These are phyloP conservation scores for Vesta saturnalis DNA, from an alignment of 2,888 invertebrate genomes.

Conservation along the genomic window DNA sequence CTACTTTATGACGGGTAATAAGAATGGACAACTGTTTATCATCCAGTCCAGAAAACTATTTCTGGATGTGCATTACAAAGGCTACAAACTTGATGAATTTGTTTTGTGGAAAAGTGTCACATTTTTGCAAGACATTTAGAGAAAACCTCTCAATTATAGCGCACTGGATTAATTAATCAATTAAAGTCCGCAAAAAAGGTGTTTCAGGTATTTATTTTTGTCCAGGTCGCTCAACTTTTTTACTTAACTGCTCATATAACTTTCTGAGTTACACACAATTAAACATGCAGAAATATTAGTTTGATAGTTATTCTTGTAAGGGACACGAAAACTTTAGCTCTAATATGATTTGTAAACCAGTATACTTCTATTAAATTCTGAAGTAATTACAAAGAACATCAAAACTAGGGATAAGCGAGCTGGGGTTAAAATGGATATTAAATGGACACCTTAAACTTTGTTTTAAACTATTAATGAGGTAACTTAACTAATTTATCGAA, in stretches of 20 bases:
- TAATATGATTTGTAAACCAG: constrained; percentile 2
- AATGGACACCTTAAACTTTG: constrained; percentile 13
- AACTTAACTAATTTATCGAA: constrained; percentile 8
- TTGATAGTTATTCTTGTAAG: neutral
- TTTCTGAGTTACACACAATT: neutral
- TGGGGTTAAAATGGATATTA: constrained; percentile 11
- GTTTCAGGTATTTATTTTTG: neutral
- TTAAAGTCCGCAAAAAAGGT: neutral
- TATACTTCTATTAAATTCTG: constrained; percentile 8
- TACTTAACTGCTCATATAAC: no score
- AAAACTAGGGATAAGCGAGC: neutral
- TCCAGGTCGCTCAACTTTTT: constrained; percentile 2
- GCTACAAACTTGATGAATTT: neutral
- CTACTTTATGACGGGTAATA: neutral
- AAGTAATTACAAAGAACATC: constrained; percentile 9
- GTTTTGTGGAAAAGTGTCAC: neutral
- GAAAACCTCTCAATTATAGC: neutral
- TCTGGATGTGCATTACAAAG: neutral
- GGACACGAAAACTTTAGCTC: neutral
- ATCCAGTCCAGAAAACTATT: neutral
- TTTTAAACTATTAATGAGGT: constrained; percentile 8
- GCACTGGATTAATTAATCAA: neutral
- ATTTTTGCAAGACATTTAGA: neutral
- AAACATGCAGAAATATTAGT: neutral
- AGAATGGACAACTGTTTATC: constrained; percentile 1